Base-by-base conservation (phyloP, 2,888 invertebrate species). In the Drepana falcataria region DNA sequence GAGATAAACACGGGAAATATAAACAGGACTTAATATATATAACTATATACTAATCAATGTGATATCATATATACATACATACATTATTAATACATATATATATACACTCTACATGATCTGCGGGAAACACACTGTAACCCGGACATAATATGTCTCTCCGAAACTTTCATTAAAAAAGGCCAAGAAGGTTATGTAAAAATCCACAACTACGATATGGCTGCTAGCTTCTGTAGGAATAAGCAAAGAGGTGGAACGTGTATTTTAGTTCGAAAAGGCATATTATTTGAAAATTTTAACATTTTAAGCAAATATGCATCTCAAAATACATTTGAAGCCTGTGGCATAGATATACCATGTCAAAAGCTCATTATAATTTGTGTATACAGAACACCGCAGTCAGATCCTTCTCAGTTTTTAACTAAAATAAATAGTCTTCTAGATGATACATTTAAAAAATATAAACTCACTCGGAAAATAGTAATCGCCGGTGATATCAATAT, bases 191-290 rank as follows among this genome's bases (percentile, higher is more conserved):
- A 55, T 33, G 5, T 59, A 47, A 49, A 49, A 40, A 51, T 59
- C 4, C 6, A 35, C 35, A 47, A 51, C 41, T 59, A 56, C 48
- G 47, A 51, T n/a, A 35, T 56, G 48, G 56, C 35, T 1, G n/a
- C 53, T 2, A 48, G 21, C 34, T 59, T 54, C 35, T 53, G 51
- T 49, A 55, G 59, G 49, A 37, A 55, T 34, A 49, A 53, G 48
- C 53, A 52, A 49, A 55, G 59, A 35, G 56, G 59, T 5, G 59
- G 59, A 47, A 55, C 54, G 6, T 59, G 56, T 40, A 56, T 56
- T 48, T 34, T 56, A 35, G 51, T 51, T 2, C 56, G 49, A 56
- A 48, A 35, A 35, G 47, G 48, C n/a, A 47, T 53, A 33, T 4
- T 9, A 1, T 53, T 7, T 41, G 7, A 6, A 6, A 2, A 41